These are phyloP conservation scores for Gobionotothen gibberifrons DNA, from an alignment of 2,797 vertebrate genomes.

Conservation along the genomic window DNA sequence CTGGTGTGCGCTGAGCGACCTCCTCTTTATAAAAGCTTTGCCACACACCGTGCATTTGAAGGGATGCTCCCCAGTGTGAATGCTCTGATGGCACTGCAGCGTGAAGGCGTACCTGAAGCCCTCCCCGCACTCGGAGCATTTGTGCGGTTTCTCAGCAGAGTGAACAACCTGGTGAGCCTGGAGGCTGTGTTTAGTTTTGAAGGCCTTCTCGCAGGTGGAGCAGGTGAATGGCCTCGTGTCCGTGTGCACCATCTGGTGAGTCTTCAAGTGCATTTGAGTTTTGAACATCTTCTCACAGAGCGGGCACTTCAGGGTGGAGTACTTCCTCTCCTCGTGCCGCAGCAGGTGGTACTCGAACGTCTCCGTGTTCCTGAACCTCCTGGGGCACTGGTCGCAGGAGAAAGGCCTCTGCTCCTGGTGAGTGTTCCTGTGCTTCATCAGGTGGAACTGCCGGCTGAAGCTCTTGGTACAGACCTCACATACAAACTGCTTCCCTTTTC, in stretches of 20 bases:
- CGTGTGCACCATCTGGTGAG: constrained; percentile 64
- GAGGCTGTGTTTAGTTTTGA: constrained; percentile 70
- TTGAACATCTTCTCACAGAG: constrained; percentile 72
- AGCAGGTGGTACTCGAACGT: constrained; percentile 63
- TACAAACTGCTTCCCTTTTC: constrained; percentile 39
- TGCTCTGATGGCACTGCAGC: constrained; percentile 65
- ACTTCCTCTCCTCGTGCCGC: constrained; percentile 69
- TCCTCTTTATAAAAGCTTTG: constrained; percentile 66
- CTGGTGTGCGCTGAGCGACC: constrained; percentile 70
- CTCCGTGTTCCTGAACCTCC: constrained; percentile 45
- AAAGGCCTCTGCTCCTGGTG: constrained; percentile 60
- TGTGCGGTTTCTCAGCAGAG: constrained; percentile 54
- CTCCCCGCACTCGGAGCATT: constrained; percentile 66
- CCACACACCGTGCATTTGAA: constrained; percentile 61
- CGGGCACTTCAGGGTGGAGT: constrained; percentile 45
- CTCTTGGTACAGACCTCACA: constrained; percentile 68
- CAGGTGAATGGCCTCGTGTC: constrained; percentile 60
- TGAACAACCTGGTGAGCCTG: constrained; percentile 68
- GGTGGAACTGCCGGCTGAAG: constrained; percentile 66
- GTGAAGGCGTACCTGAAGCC: constrained; percentile 67
- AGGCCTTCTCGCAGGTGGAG: constrained; percentile 64
- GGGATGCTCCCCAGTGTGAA: constrained; percentile 63
- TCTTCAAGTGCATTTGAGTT: constrained; percentile 63
- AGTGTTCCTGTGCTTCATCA: constrained; percentile 71
- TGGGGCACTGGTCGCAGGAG: constrained; percentile 64